Evolutionary conservation across 1,140 invertebrate genomes (phyloP).

Genomic region (Trissolcus basalis): DNA sequence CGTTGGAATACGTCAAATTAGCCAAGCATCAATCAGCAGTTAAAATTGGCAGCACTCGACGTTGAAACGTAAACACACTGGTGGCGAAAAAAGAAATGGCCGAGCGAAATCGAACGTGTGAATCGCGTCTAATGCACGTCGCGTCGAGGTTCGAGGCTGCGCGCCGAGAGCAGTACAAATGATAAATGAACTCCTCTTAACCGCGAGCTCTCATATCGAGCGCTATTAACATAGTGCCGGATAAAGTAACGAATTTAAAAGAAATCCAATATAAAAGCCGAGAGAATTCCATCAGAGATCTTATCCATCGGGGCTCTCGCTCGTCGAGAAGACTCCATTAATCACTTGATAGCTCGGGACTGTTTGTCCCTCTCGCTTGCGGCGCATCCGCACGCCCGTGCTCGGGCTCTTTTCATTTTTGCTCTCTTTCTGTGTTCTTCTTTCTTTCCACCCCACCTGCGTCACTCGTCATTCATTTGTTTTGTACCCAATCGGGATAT

Average conservation of each 20-base stretch:
- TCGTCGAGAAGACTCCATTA: constrained; percentile 74
- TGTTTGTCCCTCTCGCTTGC: constrained; percentile 59
- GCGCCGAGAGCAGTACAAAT: constrained; percentile 62
- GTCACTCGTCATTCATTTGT: constrained; percentile 69
- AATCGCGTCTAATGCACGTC: constrained; percentile 64
- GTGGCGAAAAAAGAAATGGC: constrained; percentile 42
- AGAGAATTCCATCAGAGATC: constrained; percentile 71
- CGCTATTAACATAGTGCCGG: constrained; percentile 76
- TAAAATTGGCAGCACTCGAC: constrained; percentile 29
- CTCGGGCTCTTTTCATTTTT: constrained; percentile 47
- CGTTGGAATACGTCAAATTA: neutral
- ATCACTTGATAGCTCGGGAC: constrained; percentile 65
- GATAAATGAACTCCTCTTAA: constrained; percentile 75
- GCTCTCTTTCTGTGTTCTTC: constrained; percentile 44
- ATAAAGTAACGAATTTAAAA: constrained; percentile 77
- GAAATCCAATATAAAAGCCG: constrained; percentile 75
- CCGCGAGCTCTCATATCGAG: constrained; percentile 73
- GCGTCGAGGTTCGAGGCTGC: constrained; percentile 58
- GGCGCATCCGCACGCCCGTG: constrained; percentile 49
- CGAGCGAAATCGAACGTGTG: constrained; percentile 51
- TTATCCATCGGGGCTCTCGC: constrained; percentile 71
- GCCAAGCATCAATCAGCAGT: constrained; percentile 5
- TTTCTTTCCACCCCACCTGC: constrained; percentile 35
- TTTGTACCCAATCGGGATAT: constrained; percentile 70
- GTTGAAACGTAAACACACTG: constrained; percentile 12